Conservation (phyloP, 2,113 vertebrate genomes). For the Spilogale gracilis region DNA sequence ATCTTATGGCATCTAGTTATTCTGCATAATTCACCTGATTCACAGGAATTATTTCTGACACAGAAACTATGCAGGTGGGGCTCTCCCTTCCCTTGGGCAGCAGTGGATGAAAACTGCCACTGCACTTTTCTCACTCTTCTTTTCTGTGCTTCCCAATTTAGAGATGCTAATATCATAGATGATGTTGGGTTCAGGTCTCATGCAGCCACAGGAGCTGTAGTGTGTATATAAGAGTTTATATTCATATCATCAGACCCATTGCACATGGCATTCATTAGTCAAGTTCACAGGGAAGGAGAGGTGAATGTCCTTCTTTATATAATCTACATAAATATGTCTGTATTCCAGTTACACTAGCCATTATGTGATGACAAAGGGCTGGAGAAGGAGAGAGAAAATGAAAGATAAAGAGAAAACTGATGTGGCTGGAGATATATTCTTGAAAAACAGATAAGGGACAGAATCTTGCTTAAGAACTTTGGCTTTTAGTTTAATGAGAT, state of each 20-base stretch:
- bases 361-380: not conserved
- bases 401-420: not conserved
- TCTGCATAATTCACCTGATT: not conserved
- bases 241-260: not conserved
- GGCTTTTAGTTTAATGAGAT: constrained; percentile 4
- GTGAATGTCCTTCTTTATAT: not conserved
- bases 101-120: not conserved
- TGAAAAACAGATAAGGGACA: not conserved
- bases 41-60: not conserved
- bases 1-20: not conserved
- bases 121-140: not conserved
- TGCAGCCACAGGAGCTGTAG: not conserved
- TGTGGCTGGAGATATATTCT: not conserved
- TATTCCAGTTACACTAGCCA: not conserved
- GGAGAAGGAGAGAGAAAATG: not conserved
- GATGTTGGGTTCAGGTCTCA: not conserved
- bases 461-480: not conserved
- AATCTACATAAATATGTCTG: not conserved
- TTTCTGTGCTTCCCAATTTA: not conserved
- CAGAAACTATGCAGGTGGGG: not conserved
- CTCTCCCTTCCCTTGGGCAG: not conserved
- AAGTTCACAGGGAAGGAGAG: not conserved
- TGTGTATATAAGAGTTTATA: not conserved
- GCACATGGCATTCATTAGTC: not conserved
- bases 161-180: not conserved